phyloP scores from a whole-genome alignment of 2,113 vertebrate species.

The Paratilapia polleni region DNA sequence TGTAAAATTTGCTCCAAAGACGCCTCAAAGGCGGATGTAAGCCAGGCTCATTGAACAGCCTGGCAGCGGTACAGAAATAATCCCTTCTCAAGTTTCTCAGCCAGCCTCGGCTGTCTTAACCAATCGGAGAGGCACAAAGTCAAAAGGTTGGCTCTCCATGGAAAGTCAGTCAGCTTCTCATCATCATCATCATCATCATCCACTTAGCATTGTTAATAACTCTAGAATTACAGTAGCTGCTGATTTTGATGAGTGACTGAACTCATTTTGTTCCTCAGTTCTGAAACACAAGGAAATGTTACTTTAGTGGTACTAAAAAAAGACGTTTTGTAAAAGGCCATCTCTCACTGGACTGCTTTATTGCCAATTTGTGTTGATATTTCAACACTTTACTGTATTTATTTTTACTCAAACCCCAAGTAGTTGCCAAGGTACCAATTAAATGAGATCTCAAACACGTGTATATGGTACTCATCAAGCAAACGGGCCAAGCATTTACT shows the following conservation, averaged over 20 bases:
- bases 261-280: background rate
- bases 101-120: slow-evolving; percentile 4
- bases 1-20: slow-evolving; percentile 20
- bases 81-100: slow-evolving; percentile 42
- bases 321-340: too few relatives aligned
- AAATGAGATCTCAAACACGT: background rate
- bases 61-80: slow-evolving; percentile 30
- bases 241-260: background rate
- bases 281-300: slow-evolving; percentile 6
- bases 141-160: slow-evolving; percentile 10
- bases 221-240: background rate
- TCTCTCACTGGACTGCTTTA: too few relatives aligned
- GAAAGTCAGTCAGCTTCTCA: slow-evolving; percentile 3
- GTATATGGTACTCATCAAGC: background rate
- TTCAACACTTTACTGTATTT: background rate
- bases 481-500: background rate
- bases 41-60: slow-evolving; percentile 24
- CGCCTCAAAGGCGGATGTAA: background rate
- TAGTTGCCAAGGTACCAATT: background rate
- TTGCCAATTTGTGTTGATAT: background rate
- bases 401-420: background rate
- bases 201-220: background rate
- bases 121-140: slow-evolving; percentile 15
- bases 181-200: background rate
- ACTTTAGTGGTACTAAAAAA: background rate